These are phyloP conservation scores for Ephydatia muelleri DNA, from an alignment of 37 sponge, comb jelly and placozoan species.

Conservation along the genomic window DNA sequence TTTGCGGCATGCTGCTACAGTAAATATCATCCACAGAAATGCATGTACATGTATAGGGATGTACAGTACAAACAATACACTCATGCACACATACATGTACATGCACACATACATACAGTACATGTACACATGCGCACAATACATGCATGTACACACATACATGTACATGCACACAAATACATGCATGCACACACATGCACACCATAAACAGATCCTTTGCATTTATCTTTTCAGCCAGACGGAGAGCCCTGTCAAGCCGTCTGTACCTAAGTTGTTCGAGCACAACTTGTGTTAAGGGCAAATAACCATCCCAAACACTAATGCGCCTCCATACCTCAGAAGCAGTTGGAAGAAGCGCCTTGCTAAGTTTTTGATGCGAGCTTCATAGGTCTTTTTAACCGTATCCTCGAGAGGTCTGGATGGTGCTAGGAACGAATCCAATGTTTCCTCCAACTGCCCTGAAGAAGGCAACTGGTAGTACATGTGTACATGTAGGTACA, in stretches of 20 bases:
- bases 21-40: too few relatives aligned
- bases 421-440: constrained; percentile 48
- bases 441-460: constrained; percentile 60
- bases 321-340: constrained; percentile 20
- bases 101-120: too few relatives aligned
- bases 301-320: not conserved
- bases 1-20: too few relatives aligned
- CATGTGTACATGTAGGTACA: too few relatives aligned
- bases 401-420: constrained; percentile 5
- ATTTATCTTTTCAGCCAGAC: constrained; percentile 45
- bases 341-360: constrained; percentile 68
- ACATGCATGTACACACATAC: not conserved
- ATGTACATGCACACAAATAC: not conserved
- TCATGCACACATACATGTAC: too few relatives aligned
- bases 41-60: too few relatives aligned
- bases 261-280: constrained; percentile 19
- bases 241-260: constrained; percentile 57
- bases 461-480: not conserved
- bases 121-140: not conserved
- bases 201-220: constrained; percentile 76
- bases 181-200: not conserved
- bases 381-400: constrained; percentile 19
- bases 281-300: not conserved
- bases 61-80: too few relatives aligned
- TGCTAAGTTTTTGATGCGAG: constrained; percentile 31